Base-by-base conservation (phyloP, 2,797 vertebrate species). In the Macroramphosus scolopax region DNA sequence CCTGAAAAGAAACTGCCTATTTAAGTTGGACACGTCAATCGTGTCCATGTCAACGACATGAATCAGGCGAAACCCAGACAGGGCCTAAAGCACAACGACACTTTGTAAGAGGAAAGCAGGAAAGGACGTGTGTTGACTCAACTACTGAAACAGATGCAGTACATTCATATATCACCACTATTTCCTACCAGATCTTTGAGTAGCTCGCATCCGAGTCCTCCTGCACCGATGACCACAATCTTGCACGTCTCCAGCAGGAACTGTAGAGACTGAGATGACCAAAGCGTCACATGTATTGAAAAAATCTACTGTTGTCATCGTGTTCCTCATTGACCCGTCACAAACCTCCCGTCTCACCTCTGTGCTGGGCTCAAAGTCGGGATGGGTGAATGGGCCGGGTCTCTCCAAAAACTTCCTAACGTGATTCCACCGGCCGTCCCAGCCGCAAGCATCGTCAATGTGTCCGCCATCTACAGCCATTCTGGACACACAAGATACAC, bases 1-100 rank as follows among this genome's bases (percentile, higher is more conserved):
- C 97, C 97, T 92, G 87, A 99, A 99, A 29, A 99, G 91, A 82
- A 99, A 99, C 61, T 99, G 97, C 46, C 97, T 92, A 77, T 99
- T 99, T 50, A 99, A 91, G 76, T 99, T 99, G 52, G 97, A 99
- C 63, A 96, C 79, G 55, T 99, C 96, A 72, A 99, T 98, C 28
- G 91, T 98, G 72, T 99, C 97, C 97, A 99, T 99, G 76, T 99
- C 97, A 68, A 98, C 89, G 16, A 99, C 95, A 60, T 98, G 95
- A 84, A 98, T 97, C 55, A 95, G 91, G 31, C 94, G 94, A 86
- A 99, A 99, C 47, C 97, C 97, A 37, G 95, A 96, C 56, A 98
- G 77, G 1, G 93, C 96, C 97, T 99, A 52, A 42, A 78, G 48
- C 14, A 63, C 31, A 56, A 63, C 4, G 31, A n/a, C 8, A 56